phyloP scores from a whole-genome alignment of 2,797 vertebrate genomes.

The Silurus aristotelis region DNA sequence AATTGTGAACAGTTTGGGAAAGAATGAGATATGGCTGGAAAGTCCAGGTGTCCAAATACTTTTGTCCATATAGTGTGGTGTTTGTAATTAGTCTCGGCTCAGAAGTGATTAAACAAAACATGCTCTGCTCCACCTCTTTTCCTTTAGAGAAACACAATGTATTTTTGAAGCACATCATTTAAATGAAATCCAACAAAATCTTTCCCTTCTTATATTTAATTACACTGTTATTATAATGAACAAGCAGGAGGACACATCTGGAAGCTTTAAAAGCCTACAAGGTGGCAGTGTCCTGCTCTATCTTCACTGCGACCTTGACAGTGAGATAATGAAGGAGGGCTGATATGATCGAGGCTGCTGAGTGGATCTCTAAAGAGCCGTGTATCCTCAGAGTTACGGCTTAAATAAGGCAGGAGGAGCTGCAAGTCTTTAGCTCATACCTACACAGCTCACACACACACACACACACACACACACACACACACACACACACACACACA shows the following conservation, averaged over 20 bases:
- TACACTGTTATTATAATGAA: background rate
- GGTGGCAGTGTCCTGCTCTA: conserved; percentile 36
- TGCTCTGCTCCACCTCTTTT: background rate
- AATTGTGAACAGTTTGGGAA: too few species aligned
- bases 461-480: too few species aligned
- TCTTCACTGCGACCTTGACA: conserved; percentile 49
- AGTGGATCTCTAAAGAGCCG: conserved; percentile 44
- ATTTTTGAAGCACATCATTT: background rate
- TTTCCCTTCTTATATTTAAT: background rate
- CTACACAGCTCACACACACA: background rate
- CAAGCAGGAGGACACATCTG: background rate
- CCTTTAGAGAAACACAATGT: background rate
- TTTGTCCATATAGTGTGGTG: too few species aligned
- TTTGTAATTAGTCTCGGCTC: background rate
- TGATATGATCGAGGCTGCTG: conserved; percentile 44
- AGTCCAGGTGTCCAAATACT: too few species aligned
- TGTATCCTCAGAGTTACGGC: conserved; percentile 39
- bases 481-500: too few species aligned
- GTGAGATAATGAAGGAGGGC: conserved; percentile 43
- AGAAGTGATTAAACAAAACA: background rate
- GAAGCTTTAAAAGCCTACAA: conserved; percentile 22
- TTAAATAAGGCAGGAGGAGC: conserved; percentile 47
- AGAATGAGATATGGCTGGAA: too few species aligned
- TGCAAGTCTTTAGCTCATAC: conserved; percentile 9
- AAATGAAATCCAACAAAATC: background rate